Percentiles rank a stretch among this genome's conserved stretches.
phyloP scores from a whole-genome alignment of 2,113 vertebrate genomes.

The Misgurnus mizolepis region DNA sequence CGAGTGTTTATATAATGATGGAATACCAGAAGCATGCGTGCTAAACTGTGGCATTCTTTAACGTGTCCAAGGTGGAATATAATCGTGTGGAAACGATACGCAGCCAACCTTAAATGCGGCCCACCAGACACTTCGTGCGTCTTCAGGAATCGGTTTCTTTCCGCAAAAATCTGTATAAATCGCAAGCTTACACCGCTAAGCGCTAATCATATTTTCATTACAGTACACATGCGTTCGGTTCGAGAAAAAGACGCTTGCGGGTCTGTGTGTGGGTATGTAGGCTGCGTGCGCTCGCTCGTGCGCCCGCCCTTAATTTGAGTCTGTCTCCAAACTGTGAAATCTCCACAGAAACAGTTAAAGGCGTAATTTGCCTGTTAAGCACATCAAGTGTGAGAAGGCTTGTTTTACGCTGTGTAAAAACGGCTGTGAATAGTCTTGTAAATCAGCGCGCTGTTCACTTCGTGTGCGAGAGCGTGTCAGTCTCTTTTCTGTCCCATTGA shows the following conservation, averaged over 20 bases:
- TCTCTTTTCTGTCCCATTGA: constrained; percentile 19
- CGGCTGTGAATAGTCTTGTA: constrained; percentile 49
- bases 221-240: neutral
- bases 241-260: neutral
- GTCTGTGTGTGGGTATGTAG: constrained; percentile 9
- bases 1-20: constrained; percentile 58
- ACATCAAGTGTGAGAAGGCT: constrained; percentile 33
- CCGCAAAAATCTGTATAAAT: neutral
- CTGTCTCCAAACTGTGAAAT: constrained; percentile 34
- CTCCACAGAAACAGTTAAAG: constrained; percentile 38
- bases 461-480: constrained; percentile 4
- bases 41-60: neutral
- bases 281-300: neutral
- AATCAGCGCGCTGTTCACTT: constrained; percentile 34
- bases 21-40: constrained; percentile 55
- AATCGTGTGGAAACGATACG: neutral
- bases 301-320: neutral
- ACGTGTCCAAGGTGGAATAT: neutral
- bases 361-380: constrained; percentile 52
- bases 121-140: neutral
- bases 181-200: neutral
- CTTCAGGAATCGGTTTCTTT: neutral
- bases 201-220: constrained; percentile 10
- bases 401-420: constrained; percentile 49
- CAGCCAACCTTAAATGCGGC: neutral